phyloP scores from a whole-genome alignment of 2,888 invertebrate genomes.

The Caenorhabditis sulstoni region DNA sequence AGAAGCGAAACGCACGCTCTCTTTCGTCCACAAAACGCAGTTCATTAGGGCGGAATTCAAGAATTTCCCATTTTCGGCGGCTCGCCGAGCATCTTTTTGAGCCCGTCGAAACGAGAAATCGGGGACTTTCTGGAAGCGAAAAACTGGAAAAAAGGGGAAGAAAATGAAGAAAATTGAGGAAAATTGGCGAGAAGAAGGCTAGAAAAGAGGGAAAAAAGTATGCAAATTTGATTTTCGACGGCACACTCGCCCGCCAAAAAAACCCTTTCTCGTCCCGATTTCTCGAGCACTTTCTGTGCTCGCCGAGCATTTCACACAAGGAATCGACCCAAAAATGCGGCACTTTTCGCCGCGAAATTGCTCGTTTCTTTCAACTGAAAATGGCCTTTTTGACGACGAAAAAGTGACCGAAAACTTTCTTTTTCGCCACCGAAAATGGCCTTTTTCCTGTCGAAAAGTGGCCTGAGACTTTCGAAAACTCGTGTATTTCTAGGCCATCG shows the following conservation, averaged over 20 bases:
- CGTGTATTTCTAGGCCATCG: no score
- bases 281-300: no score
- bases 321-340: no score
- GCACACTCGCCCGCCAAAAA: no score
- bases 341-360: no score
- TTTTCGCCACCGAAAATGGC: neutral
- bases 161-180: slow-evolving; percentile 1
- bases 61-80: neutral
- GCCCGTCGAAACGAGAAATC: neutral
- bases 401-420: no score
- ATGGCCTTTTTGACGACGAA: slow-evolving; percentile 2
- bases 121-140: neutral
- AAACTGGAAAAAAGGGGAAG: slow-evolving; percentile 27
- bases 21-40: slow-evolving; percentile 16
- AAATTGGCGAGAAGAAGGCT: slow-evolving; percentile 14
- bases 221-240: slow-evolving; percentile 57
- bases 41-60: slow-evolving; percentile 55
- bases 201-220: slow-evolving; percentile 29
- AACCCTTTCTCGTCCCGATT: no score
- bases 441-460: neutral
- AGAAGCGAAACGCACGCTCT: slow-evolving; percentile 1
- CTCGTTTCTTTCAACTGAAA: no score
- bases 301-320: no score
- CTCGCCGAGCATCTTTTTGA: neutral
- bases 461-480: no score